Evolutionary conservation across 2,113 vertebrate species (phyloP).

Genomic region (Astur gentilis): DNA sequence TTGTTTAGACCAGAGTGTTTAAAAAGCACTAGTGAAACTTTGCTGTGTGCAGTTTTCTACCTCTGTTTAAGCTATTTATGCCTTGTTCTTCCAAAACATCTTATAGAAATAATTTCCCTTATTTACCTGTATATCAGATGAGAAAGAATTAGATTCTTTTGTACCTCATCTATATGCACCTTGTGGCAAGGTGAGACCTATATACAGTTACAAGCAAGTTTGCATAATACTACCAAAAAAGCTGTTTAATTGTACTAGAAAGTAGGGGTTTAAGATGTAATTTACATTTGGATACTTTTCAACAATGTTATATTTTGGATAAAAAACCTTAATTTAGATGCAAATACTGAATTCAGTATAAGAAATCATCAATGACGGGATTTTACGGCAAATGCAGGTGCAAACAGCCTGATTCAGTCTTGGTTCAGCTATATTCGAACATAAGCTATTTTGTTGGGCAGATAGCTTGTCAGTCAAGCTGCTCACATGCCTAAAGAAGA

Average conservation of each 20-base stretch:
- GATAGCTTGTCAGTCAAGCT: not conserved
- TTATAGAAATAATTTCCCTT: not conserved
- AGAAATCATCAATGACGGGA: not conserved
- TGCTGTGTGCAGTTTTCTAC: not conserved
- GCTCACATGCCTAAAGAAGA: not conserved
- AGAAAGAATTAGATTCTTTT: not conserved
- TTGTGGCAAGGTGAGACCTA: not conserved
- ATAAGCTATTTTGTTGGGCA: not conserved
- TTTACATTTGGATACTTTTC: not conserved
- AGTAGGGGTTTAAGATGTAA: accelerated
- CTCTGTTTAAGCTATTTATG: not conserved
- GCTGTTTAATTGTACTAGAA: not conserved
- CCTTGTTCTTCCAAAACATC: not conserved
- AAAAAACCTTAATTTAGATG: not conserved
- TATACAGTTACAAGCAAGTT: not conserved
- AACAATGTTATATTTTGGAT: not conserved
- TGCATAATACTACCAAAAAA: not conserved
- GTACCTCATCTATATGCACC: not conserved
- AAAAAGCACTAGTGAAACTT: not conserved
- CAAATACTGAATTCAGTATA: not conserved
- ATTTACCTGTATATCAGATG: not conserved
- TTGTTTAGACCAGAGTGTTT: not conserved
- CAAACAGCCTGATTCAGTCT: not conserved
- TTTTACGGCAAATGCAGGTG: not conserved
- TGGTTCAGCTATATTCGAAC: not conserved